Conservation (phyloP, 2,888 invertebrate genomes). For the Polymixis lichenea region DNA sequence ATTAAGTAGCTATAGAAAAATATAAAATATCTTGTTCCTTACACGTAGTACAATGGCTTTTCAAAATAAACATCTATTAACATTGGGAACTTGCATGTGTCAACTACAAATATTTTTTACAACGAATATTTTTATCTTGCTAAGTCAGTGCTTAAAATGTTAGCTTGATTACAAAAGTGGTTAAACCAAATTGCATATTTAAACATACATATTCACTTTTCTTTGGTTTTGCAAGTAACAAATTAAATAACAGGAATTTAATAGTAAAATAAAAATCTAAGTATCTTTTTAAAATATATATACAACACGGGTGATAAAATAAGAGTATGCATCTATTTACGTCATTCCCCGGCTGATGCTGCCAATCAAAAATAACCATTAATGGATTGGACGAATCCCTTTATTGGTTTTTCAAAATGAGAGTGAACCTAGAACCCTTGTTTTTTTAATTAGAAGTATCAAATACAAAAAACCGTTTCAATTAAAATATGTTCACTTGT, state of each 20-base stretch:
- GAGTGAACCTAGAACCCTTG: too few species aligned
- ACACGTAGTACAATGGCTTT: neutral
- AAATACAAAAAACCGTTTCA: neutral
- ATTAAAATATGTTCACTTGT: conserved; percentile 7
- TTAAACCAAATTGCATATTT: neutral
- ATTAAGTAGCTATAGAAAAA: conserved; percentile 30
- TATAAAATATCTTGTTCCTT: conserved; percentile 4
- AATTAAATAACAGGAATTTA: neutral
- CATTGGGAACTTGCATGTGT: neutral
- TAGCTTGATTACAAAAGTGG: neutral
- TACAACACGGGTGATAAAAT: neutral
- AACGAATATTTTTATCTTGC: neutral
- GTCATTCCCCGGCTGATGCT: neutral
- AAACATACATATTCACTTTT: neutral
- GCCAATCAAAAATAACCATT: conserved; percentile 6
- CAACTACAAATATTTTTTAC: neutral
- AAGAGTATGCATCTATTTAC: conserved; percentile 1
- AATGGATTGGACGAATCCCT: too few species aligned
- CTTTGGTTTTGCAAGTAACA: conserved; percentile 30
- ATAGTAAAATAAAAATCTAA: neutral
- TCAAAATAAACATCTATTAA: conserved; percentile 27
- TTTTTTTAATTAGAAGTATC: too few species aligned
- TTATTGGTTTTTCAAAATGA: neutral
- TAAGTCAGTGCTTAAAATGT: neutral
- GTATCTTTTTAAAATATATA: neutral